A percentile compares a stretch with the other conserved stretches of the same genome.
phyloP scores from a whole-genome alignment of 2,113 vertebrate species.

The Eupsittula cactorum region DNA sequence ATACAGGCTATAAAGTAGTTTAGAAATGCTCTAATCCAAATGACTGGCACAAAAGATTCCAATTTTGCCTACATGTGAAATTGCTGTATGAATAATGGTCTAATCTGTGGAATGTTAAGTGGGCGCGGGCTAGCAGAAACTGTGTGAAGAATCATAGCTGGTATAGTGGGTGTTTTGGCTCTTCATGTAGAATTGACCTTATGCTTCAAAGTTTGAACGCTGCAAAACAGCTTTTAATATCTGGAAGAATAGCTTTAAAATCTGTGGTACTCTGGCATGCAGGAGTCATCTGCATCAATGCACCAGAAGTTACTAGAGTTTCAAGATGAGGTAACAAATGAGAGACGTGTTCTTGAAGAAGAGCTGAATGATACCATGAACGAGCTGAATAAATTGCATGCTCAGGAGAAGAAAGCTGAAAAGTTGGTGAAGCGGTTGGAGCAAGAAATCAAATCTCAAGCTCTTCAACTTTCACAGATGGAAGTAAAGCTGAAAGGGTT shows the following conservation, averaged over 20 bases:
- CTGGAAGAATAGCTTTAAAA: not conserved
- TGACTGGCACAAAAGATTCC: not conserved
- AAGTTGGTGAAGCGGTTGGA: conserved; percentile 65
- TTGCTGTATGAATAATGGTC: not conserved
- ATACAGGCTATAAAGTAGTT: not conserved
- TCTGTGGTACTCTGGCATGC: not conserved
- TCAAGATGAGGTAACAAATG: conserved; percentile 77
- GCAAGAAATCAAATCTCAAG: conserved; percentile 58
- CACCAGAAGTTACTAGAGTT: conserved; percentile 76
- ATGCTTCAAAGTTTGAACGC: not conserved
- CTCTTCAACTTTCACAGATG: conserved; percentile 52
- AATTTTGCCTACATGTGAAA: not conserved
- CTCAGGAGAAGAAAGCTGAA: conserved; percentile 76
- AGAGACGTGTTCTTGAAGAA: conserved; percentile 75
- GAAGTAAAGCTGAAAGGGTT: conserved; percentile 80
- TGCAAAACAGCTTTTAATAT: not conserved
- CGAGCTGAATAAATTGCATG: conserved; percentile 84
- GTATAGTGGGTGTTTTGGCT: not conserved
- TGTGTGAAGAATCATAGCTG: not conserved
- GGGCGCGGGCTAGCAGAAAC: not conserved
- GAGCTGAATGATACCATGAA: conserved; percentile 84
- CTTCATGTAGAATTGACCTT: not conserved
- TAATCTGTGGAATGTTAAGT: not conserved
- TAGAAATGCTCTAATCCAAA: not conserved
- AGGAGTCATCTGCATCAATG: conserved; percentile 80